Conservation (phyloP, 2,888 invertebrate genomes). For the Caenorhabditis imperialis region DNA sequence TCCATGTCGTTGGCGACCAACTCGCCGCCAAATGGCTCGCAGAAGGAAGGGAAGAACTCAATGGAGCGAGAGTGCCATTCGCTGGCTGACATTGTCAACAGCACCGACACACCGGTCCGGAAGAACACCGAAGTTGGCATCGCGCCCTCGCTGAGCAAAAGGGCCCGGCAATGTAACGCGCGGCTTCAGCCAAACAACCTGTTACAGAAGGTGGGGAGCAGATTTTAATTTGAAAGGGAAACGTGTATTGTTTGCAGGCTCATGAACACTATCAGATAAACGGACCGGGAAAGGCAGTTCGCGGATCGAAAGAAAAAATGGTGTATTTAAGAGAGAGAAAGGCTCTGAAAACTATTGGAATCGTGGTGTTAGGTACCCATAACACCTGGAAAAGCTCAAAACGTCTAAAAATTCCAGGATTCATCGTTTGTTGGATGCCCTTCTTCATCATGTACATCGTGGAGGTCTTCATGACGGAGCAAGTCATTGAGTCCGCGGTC, state of each 20-base stretch:
- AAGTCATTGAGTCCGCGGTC: conserved; percentile 54
- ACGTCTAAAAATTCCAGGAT: conserved; percentile 67
- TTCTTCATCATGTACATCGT: conserved; percentile 79
- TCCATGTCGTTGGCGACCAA: conserved; percentile 46
- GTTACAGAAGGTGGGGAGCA: conserved; percentile 47
- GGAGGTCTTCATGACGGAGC: conserved; percentile 69
- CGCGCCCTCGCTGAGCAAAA: conserved; percentile 58
- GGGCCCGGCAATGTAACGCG: conserved; percentile 58
- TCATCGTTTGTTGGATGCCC: conserved; percentile 79
- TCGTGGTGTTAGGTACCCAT: conserved; percentile 74
- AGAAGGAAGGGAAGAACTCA: conserved; percentile 50
- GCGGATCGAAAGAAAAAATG: conserved; percentile 78
- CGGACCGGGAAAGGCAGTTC: conserved; percentile 73
- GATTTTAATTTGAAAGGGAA: conserved; percentile 9
- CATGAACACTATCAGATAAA: conserved; percentile 73
- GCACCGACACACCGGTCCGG: conserved; percentile 57
- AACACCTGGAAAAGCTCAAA: no score
- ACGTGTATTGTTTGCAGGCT: conserved; percentile 51
- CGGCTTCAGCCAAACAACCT: conserved; percentile 71
- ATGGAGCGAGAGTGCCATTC: conserved; percentile 74
- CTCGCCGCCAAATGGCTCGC: conserved; percentile 55
- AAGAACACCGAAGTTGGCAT: conserved; percentile 67
- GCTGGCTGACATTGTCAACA: conserved; percentile 68
- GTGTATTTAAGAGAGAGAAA: conserved; percentile 77
- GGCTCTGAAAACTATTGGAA: conserved; percentile 78